A percentile compares a stretch with the other conserved stretches of the same genome.
phyloP scores from a whole-genome alignment of 1,140 invertebrate species.

The Drosophila nigromelanica region DNA sequence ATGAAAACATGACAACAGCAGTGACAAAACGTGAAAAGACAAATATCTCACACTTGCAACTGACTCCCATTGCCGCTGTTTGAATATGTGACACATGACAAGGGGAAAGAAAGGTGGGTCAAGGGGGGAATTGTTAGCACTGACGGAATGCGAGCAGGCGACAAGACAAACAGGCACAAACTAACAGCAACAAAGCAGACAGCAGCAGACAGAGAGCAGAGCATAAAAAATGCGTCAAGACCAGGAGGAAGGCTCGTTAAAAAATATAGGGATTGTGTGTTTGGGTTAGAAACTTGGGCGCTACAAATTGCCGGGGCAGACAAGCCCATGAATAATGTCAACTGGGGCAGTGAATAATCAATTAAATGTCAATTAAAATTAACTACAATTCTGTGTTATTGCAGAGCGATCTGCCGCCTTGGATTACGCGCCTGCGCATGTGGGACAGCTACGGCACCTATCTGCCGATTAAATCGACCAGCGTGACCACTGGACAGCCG shows the following conservation, averaged over 20 bases:
- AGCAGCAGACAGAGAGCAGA: background rate
- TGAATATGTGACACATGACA: conserved; percentile 75
- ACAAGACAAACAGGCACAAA: conserved; percentile 31
- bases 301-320: too few relatives aligned
- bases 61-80: conserved; percentile 55
- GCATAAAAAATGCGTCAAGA: conserved; percentile 18
- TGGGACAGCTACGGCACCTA: conserved; percentile 85
- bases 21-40: conserved; percentile 69
- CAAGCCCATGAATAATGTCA: too few relatives aligned
- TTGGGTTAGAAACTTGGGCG: too few relatives aligned
- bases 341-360: too few relatives aligned
- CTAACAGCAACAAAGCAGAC: conserved; percentile 16
- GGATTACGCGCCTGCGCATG: conserved; percentile 86
- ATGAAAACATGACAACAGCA: conserved; percentile 54
- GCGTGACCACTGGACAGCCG: conserved; percentile 76
- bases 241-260: conserved; percentile 4
- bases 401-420: conserved; percentile 83
- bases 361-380: too few relatives aligned
- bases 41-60: conserved; percentile 78
- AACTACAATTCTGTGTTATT: background rate
- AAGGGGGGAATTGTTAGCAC: conserved; percentile 19
- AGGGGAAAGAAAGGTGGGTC: background rate
- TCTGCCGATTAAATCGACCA: conserved; percentile 76
- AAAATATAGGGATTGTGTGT: too few relatives aligned
- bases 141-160: conserved; percentile 24